A percentile compares a stretch with the other conserved stretches of the same genome.
Conservation (phyloP, 2,113 vertebrate species). For the Galemys pyrenaicus region DNA sequence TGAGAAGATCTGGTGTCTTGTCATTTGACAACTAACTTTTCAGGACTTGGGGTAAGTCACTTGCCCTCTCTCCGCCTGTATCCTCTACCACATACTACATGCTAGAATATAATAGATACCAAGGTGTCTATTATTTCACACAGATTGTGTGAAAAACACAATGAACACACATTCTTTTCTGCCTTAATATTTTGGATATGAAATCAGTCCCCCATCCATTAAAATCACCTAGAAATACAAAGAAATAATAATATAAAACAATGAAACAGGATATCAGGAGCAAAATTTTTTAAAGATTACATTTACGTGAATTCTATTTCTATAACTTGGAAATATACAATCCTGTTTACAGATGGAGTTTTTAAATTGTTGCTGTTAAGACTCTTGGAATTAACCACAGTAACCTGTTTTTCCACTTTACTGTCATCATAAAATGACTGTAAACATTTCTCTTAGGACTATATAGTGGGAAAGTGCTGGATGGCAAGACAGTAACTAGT, state of each 20-base stretch:
- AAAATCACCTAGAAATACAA: neutral
- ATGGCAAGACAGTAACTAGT: neutral
- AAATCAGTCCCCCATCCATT: neutral
- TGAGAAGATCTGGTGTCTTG: neutral
- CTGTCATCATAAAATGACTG: neutral
- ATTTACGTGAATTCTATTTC: neutral
- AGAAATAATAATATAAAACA: neutral
- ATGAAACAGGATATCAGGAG: neutral
- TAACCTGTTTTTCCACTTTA: neutral
- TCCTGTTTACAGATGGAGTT: neutral
- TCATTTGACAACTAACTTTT: neutral
- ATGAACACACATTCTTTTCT: neutral
- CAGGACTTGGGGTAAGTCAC: neutral
- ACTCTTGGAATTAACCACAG: neutral
- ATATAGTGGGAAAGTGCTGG: accelerated
- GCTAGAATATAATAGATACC: neutral
- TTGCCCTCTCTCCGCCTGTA: neutral
- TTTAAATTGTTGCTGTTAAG: slow-evolving; percentile 20
- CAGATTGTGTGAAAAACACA: neutral
- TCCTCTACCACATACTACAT: neutral
- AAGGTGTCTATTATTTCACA: too few species aligned
- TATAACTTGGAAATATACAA: neutral
- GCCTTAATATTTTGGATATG: neutral
- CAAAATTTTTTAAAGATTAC: neutral
- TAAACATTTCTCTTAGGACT: neutral